Evolutionary conservation across 1,140 invertebrate species (phyloP).

Genomic region (Antheraea pernyi): DNA sequence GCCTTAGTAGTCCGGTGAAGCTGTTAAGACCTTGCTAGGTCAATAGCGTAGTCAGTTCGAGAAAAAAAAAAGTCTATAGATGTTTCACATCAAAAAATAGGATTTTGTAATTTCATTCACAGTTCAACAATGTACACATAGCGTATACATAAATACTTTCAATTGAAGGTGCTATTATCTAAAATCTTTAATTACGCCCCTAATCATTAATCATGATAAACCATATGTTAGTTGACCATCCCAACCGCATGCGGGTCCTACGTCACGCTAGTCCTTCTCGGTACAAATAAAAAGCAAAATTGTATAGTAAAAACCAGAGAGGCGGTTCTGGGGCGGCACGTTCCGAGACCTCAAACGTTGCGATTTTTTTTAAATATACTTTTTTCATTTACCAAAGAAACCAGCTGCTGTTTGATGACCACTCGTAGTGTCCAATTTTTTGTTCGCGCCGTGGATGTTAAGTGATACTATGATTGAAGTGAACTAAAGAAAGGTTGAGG

Average conservation of each 20-base stretch:
- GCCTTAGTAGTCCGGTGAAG: too few relatives aligned
- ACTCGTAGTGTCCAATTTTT: slow-evolving; percentile 57
- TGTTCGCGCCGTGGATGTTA: slow-evolving; percentile 41
- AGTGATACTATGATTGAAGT: slow-evolving; percentile 60
- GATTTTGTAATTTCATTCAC: too few relatives aligned
- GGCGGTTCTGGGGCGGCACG: slow-evolving; percentile 63
- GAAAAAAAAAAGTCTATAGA: too few relatives aligned
- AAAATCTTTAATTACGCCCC: background rate
- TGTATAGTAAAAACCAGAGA: slow-evolving; percentile 49
- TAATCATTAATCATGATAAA: background rate
- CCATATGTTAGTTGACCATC: slow-evolving; percentile 42
- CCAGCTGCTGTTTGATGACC: slow-evolving; percentile 72
- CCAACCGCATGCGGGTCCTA: slow-evolving; percentile 14
- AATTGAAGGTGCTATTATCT: too few relatives aligned
- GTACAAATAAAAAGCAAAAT: slow-evolving; percentile 43
- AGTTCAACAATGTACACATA: too few relatives aligned
- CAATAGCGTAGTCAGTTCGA: too few relatives aligned
- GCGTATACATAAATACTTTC: too few relatives aligned
- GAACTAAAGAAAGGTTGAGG: slow-evolving; percentile 29
- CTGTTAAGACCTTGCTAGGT: too few relatives aligned
- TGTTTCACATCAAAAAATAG: too few relatives aligned
- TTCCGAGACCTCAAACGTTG: slow-evolving; percentile 47
- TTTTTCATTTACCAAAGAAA: slow-evolving; percentile 30
- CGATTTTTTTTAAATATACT: slow-evolving; percentile 44
- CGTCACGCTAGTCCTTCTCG: slow-evolving; percentile 3